These are phyloP conservation scores for Aporophyla lueneburgensis DNA, from an alignment of 2,888 invertebrate species.

Conservation along the genomic window DNA sequence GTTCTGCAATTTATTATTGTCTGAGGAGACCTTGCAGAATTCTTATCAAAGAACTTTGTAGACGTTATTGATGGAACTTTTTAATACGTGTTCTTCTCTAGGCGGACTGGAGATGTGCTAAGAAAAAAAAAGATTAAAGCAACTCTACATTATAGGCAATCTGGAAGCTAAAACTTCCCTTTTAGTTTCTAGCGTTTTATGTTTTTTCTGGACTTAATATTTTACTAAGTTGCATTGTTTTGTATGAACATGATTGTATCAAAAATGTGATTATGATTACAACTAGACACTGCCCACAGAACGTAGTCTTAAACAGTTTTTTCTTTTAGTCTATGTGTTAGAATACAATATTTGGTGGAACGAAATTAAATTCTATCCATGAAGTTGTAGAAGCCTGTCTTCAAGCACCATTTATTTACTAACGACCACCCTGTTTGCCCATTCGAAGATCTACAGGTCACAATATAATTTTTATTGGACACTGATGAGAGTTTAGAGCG, in stretches of 20 bases:
- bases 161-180: conserved; percentile 11
- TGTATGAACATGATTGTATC: not conserved
- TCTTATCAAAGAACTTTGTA: conserved; percentile 62
- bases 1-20: conserved; percentile 67
- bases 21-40: conserved; percentile 58
- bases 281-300: not conserved
- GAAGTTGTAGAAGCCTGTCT: not conserved
- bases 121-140: conserved; percentile 34
- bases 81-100: conserved; percentile 56
- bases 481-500: conserved; percentile 49
- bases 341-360: not conserved
- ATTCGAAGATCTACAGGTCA: not conserved
- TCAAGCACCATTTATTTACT: not conserved
- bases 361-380: not conserved
- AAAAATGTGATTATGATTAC: not conserved
- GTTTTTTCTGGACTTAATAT: not conserved
- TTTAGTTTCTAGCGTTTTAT: conserved; percentile 10
- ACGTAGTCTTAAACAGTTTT: not conserved
- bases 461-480: conserved; percentile 35
- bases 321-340: not conserved
- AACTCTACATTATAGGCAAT: conserved; percentile 5
- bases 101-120: conserved; percentile 13
- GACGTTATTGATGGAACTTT: conserved; percentile 66
- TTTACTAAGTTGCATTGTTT: not conserved
- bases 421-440: conserved; percentile 19